A percentile compares a stretch with the other conserved stretches of the same genome.
phyloP scores from a whole-genome alignment of 2,797 vertebrate genomes.

The Leptodactylus fallax region DNA sequence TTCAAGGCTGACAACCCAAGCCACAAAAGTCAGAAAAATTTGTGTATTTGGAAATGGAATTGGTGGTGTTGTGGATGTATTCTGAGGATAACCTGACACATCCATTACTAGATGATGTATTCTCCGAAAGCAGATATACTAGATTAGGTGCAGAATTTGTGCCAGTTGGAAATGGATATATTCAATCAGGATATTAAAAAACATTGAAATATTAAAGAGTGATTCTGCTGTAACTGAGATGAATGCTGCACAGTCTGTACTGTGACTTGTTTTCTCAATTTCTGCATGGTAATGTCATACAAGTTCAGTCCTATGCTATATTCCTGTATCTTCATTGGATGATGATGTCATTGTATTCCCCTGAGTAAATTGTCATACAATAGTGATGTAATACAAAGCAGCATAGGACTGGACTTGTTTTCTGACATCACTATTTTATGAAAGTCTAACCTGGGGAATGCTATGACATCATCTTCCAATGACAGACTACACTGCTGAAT shows the following conservation, averaged over 20 bases:
- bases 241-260: not conserved
- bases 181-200: not conserved
- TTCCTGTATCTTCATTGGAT: no score
- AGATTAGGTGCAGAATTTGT: not conserved
- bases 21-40: not conserved
- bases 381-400: no score
- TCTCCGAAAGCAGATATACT: not conserved
- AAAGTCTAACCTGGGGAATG: no score
- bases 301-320: not conserved
- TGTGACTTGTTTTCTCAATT: not conserved
- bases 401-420: no score
- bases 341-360: no score
- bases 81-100: not conserved
- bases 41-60: not conserved
- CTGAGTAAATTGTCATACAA: no score
- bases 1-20: not conserved
- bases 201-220: not conserved
- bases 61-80: not conserved
- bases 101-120: not conserved
- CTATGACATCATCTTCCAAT: no score
- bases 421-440: no score
- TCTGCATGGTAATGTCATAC: not conserved
- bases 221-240: not conserved
- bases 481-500: no score
- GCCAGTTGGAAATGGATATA: not conserved